Percentiles rank a stretch among this genome's conserved stretches.
Evolutionary conservation across 2,797 vertebrate species (phyloP).

Genomic region (Rhadinocentrus ornatus): DNA sequence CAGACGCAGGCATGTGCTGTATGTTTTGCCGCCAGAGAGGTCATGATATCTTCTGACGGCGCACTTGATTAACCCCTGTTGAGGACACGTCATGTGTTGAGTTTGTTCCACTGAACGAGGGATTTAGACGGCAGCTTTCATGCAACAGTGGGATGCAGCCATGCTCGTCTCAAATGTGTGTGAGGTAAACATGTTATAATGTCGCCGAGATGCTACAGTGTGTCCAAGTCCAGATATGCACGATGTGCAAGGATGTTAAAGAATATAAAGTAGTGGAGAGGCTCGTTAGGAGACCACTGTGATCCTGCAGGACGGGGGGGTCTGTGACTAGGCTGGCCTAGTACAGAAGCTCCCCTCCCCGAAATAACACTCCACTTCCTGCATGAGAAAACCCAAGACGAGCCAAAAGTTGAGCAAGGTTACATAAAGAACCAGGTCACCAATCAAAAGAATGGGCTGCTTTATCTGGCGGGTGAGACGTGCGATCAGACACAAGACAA

Average conservation of each 20-base stretch:
- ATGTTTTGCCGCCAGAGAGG: constrained; percentile 78
- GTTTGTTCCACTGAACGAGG: constrained; percentile 56
- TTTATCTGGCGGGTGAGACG: constrained; percentile 76
- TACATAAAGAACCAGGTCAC: constrained; percentile 82
- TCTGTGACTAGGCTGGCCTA: constrained; percentile 37
- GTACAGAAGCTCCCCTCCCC: constrained; percentile 29
- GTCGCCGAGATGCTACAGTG: too few species aligned
- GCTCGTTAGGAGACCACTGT: constrained; percentile 21
- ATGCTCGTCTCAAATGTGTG: constrained; percentile 54
- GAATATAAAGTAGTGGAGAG: constrained; percentile 25
- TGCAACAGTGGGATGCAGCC: constrained; percentile 40
- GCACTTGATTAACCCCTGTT: constrained; percentile 78
- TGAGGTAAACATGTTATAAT: constrained; percentile 40
- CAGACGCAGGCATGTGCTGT: constrained; percentile 77
- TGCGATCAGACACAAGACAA: constrained; percentile 80
- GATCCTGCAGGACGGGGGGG: constrained; percentile 22
- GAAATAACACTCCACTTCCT: constrained; percentile 56
- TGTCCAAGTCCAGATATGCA: neutral
- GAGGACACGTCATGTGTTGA: constrained; percentile 65
- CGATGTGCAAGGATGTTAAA: neutral
- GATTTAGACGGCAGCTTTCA: constrained; percentile 66
- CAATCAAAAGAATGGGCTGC: constrained; percentile 81
- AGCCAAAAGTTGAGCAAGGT: constrained; percentile 74
- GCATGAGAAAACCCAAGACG: constrained; percentile 69
- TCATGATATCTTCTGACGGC: constrained; percentile 79